Conservation (phyloP, 2,797 vertebrate genomes). For the Catamblyrhynchus diadema region DNA sequence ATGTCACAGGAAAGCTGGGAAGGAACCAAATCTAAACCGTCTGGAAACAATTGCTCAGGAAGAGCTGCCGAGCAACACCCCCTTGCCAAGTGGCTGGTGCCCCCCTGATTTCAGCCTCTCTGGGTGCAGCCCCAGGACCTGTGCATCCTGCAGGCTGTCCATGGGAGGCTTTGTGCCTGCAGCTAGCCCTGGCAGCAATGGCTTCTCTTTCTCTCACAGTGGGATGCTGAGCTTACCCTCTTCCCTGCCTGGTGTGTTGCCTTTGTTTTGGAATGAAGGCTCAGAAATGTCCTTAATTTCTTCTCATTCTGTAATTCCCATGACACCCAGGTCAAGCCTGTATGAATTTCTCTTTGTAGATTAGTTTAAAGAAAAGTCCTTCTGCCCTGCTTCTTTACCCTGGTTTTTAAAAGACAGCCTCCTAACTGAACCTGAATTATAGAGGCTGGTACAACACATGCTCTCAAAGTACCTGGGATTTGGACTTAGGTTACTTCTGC, state of each 20-base stretch:
- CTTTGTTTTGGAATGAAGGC: neutral
- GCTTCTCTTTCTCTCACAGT: neutral
- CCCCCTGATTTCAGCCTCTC: neutral
- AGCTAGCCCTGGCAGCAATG: neutral
- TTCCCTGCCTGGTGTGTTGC: neutral
- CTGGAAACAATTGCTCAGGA: slow-evolving; percentile 66
- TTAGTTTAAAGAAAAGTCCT: slow-evolving; percentile 33
- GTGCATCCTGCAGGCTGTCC: neutral
- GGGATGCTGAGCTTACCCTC: neutral
- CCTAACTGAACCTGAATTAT: neutral
- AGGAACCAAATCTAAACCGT: slow-evolving; percentile 61
- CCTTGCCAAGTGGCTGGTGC: slow-evolving; percentile 25
- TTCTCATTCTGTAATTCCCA: slow-evolving; percentile 41
- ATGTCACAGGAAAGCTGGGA: slow-evolving; percentile 68
- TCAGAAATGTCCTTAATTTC: slow-evolving; percentile 46
- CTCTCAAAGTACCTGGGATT: neutral
- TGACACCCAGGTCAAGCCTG: neutral
- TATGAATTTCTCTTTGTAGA: slow-evolving; percentile 38
- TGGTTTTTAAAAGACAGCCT: slow-evolving; percentile 37
- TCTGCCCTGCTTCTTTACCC: slow-evolving; percentile 51
- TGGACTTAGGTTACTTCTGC: neutral
- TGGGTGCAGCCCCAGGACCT: neutral
- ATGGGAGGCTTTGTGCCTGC: neutral
- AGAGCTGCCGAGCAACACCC: slow-evolving; percentile 32
- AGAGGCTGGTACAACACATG: neutral